Percentiles rank a stretch among this genome's conserved stretches.
Evolutionary conservation across 2,888 invertebrate species (phyloP).

Genomic region (Troglohyphantes excavatus): DNA sequence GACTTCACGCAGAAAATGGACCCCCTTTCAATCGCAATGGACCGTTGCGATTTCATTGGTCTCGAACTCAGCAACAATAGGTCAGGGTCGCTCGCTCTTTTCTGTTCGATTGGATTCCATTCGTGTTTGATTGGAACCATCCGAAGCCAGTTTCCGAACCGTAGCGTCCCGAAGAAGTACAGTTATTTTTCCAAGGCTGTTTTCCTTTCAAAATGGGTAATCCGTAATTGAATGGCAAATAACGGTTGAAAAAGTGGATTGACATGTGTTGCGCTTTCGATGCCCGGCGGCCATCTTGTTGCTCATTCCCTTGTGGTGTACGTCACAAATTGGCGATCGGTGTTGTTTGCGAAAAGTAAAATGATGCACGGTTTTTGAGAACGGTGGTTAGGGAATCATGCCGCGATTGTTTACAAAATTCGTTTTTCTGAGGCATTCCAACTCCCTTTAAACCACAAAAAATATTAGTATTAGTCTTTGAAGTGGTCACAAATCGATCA

Average conservation of each 20-base stretch:
- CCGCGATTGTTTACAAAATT: too few species aligned
- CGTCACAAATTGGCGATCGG: too few species aligned
- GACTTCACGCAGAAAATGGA: background rate
- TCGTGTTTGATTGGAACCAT: constrained; percentile 42
- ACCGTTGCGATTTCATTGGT: background rate
- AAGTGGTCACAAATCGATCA: too few species aligned
- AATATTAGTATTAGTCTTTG: too few species aligned
- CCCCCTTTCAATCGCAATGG: background rate
- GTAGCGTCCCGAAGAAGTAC: constrained; percentile 9
- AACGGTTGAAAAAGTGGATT: background rate
- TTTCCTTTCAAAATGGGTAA: background rate
- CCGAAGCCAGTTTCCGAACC: constrained; percentile 57
- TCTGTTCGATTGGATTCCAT: background rate
- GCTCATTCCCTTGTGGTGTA: background rate
- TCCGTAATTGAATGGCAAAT: background rate
- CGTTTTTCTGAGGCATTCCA: too few species aligned
- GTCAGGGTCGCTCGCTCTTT: constrained; percentile 27
- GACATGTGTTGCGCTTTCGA: background rate
- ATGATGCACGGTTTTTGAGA: too few species aligned
- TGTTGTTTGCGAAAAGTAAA: too few species aligned
- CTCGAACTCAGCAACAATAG: constrained; percentile 20
- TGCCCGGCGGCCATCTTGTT: background rate
- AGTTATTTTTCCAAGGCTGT: constrained; percentile 23
- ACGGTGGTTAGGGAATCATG: too few species aligned
- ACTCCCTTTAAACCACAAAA: too few species aligned